phyloP scores from a whole-genome alignment of 2,888 invertebrate genomes.

The Agonopterix alstromeriana region DNA sequence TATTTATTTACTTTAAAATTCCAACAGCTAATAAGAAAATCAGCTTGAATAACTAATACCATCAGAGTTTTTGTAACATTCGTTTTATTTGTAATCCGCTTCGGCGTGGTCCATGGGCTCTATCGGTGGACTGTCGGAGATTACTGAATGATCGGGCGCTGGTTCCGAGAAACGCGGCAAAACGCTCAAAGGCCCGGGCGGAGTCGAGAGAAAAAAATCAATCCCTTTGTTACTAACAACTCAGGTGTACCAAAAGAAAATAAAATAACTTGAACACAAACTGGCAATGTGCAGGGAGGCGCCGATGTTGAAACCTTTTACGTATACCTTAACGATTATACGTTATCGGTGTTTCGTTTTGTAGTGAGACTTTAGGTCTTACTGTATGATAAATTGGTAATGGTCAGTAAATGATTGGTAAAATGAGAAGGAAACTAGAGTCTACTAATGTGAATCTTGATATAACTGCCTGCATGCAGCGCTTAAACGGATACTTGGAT shows the following conservation, averaged over 20 bases:
- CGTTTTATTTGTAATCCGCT: conserved; percentile 5
- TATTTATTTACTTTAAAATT: no score
- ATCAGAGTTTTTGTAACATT: neutral
- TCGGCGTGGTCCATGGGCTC: conserved; percentile 17
- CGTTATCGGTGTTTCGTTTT: no score
- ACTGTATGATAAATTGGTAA: no score
- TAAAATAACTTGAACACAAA: conserved; percentile 48
- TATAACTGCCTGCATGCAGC: no score
- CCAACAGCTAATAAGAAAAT: no score
- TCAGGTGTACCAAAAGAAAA: conserved; percentile 69
- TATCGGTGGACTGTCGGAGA: conserved; percentile 42
- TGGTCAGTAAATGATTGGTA: no score
- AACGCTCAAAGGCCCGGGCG: conserved; percentile 56
- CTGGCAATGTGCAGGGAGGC: conserved; percentile 47
- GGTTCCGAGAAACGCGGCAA: conserved; percentile 61
- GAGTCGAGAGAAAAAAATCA: conserved; percentile 58
- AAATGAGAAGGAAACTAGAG: no score
- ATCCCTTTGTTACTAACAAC: conserved; percentile 73
- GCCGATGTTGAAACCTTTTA: conserved; percentile 22
- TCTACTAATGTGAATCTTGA: no score
- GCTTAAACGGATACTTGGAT: no score
- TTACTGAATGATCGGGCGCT: conserved; percentile 56
- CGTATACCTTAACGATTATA: no score
- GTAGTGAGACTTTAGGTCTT: no score
- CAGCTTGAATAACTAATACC: no score